Conservation (phyloP, 2,888 invertebrate genomes). For the Linnaemya vulpina region DNA sequence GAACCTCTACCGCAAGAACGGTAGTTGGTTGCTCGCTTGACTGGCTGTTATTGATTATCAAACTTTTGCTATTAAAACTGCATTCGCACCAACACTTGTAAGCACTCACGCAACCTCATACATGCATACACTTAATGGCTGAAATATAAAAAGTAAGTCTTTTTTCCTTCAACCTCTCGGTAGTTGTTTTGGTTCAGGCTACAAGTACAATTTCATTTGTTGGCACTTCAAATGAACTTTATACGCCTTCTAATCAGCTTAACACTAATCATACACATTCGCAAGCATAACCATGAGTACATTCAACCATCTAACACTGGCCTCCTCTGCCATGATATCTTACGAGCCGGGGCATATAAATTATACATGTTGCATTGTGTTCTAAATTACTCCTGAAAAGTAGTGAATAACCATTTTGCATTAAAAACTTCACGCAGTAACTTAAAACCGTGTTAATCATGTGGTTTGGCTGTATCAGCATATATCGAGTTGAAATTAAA, state of each 20-base stretch:
- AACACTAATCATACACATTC: slow-evolving; percentile 46
- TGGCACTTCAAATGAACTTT: slow-evolving; percentile 57
- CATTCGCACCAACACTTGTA: neutral
- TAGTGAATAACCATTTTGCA: slow-evolving; percentile 9
- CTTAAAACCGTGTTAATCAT: slow-evolving; percentile 57
- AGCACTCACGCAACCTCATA: neutral
- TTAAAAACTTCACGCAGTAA: slow-evolving; percentile 41
- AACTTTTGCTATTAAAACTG: slow-evolving; percentile 15
- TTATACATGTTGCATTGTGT: slow-evolving; percentile 40
- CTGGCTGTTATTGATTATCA: slow-evolving; percentile 50
- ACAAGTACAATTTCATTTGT: slow-evolving; percentile 39
- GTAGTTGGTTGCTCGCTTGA: slow-evolving; percentile 8
- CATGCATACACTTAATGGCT: neutral
- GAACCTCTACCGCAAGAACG: slow-evolving; percentile 41
- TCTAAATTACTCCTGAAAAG: neutral
- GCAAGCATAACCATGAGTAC: slow-evolving; percentile 12
- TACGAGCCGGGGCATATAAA: slow-evolving; percentile 44
- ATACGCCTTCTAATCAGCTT: slow-evolving; percentile 67
- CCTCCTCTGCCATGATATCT: neutral
- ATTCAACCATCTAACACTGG: neutral
- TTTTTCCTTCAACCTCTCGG: neutral
- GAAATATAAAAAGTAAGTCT: slow-evolving; percentile 22
- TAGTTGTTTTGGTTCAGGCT: slow-evolving; percentile 20
- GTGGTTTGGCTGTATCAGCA: slow-evolving; percentile 58
- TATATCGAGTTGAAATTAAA: slow-evolving; percentile 39